Evolutionary conservation across 2,113 vertebrate genomes (phyloP).

Genomic region (Neoarius graeffei): DNA sequence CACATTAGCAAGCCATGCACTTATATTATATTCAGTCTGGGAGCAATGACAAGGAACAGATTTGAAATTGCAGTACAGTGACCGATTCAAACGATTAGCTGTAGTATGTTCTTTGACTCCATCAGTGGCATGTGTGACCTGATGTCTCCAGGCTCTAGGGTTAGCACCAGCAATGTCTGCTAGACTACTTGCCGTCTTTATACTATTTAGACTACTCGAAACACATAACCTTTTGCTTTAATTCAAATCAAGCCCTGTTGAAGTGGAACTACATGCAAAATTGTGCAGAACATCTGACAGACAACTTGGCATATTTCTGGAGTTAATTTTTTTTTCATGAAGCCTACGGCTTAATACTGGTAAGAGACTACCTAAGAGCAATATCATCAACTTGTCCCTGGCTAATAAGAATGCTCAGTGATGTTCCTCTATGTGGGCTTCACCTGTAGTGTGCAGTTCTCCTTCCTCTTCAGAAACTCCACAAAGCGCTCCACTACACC

Average conservation of each 20-base stretch:
- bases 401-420: background rate
- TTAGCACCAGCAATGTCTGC: background rate
- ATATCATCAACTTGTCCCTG: background rate
- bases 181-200: background rate
- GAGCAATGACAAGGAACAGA: background rate
- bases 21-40: background rate
- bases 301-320: background rate
- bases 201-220: background rate
- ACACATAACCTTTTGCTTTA: background rate
- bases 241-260: background rate
- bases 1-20: background rate
- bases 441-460: conserved; percentile 98
- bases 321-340: no score
- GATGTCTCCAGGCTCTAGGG: background rate
- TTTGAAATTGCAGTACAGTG: background rate
- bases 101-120: background rate
- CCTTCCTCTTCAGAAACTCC: conserved; percentile 94
- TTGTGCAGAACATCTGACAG: background rate
- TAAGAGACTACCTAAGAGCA: background rate
- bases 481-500: conserved; percentile 96
- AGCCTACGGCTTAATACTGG: background rate
- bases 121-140: background rate
- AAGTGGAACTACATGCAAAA: background rate
- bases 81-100: background rate
- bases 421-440: background rate